Base-by-base conservation (phyloP, 2,113 vertebrate species). In the Pelodiscus sinensis region DNA sequence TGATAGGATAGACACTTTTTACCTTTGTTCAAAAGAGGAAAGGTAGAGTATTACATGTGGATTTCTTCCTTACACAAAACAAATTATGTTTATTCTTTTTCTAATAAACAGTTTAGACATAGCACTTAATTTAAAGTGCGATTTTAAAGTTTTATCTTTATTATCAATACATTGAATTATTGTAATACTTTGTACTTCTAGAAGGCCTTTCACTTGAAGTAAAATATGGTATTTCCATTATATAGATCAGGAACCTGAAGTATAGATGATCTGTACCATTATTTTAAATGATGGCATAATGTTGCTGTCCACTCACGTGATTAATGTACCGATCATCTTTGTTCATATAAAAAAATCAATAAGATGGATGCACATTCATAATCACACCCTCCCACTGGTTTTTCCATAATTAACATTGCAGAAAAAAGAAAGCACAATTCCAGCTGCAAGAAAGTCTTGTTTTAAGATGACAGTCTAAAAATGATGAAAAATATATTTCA, bases 391-490 rank as follows among this genome's bases (percentile, higher is more conserved):
- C 22, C 38, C 78, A 44, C 87, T 19, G 51, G 0, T 50, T 84
- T 54, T 92, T 77, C 81, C n/a, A 68, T 27, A 71, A 92, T 75
- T 77, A 86, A 60, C 54, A 79, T 4, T 31, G 24, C 2, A 38
- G n/a, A 92, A 85, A 79, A 21, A n/a, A 87, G 87, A 96, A 93
- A 94, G 55, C 3, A 56, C 14, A 85, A 84, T 62, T 87, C 86
- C 31, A 94, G 3, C 9, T 80, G 6, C 35, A 87, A 31, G 21
- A 81, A 10, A 2, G 1, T 1, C 1, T 86, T 84, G 54, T 91
- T 92, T 52, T 65, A 55, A 92, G 31, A 92, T 18, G 78, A 84
- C 44, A 82, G 16, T 12, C 16, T 35, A 31, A 83, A 91, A 81
- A 85, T 81, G 85, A 79, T 78, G 62, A 73, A 84, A 91, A 92